Evolutionary conservation across 2,113 vertebrate species (phyloP).

Genomic region (Marmota flaviventris): DNA sequence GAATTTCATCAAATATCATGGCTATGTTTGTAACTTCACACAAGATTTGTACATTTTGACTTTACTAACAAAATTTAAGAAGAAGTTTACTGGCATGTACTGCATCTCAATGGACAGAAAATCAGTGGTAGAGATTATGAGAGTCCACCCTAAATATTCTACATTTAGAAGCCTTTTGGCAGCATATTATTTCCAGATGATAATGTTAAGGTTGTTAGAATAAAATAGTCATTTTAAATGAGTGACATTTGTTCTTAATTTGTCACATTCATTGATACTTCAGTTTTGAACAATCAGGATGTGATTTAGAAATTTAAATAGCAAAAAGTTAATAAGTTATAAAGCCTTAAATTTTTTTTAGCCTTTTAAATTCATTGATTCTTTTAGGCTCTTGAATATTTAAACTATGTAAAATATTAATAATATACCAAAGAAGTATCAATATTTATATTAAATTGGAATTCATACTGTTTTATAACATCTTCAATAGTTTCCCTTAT

Average conservation of each 20-base stretch:
- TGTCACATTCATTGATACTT: background rate
- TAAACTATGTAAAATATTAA: conserved; percentile 72
- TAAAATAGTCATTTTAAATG: background rate
- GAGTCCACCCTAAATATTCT: background rate
- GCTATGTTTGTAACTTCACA: background rate
- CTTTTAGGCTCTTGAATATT: conserved; percentile 58
- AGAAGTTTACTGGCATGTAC: background rate
- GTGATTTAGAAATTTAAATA: conserved; percentile 52
- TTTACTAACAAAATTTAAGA: conserved; percentile 14
- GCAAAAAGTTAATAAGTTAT: conserved; percentile 28
- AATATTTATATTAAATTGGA: conserved; percentile 63
- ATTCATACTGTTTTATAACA: background rate
- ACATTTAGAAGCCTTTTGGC: background rate
- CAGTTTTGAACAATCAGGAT: conserved; percentile 20
- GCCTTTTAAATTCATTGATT: conserved; percentile 47
- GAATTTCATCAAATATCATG: background rate
- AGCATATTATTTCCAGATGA: background rate
- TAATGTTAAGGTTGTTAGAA: background rate
- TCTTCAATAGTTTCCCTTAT: conserved; percentile 33
- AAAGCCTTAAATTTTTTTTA: conserved; percentile 43
- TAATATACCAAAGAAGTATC: background rate
- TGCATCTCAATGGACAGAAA: background rate
- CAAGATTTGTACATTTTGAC: background rate
- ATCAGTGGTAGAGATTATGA: background rate
- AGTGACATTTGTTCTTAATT: conserved; percentile 45